Conservation (phyloP, 2,113 vertebrate species). For the Morone chrysops region DNA sequence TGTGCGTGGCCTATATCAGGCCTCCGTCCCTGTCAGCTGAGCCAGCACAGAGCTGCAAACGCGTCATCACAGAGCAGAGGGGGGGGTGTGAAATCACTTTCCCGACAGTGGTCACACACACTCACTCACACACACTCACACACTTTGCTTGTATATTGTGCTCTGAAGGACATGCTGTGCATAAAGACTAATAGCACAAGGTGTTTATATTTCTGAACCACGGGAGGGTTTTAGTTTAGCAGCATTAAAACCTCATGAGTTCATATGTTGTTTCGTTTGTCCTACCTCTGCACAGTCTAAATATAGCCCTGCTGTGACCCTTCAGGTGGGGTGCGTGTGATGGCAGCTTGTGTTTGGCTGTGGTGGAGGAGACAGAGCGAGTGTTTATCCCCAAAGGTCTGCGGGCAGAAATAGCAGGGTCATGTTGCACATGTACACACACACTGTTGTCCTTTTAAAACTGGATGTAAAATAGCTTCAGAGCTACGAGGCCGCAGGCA, state of each 20-base stretch:
- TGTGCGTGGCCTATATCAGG: constrained; percentile 45
- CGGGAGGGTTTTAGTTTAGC: not conserved
- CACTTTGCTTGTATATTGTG: constrained; percentile 1
- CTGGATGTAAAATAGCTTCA: constrained; percentile 5
- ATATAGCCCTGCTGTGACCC: not conserved
- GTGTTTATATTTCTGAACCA: not conserved
- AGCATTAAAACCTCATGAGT: not conserved
- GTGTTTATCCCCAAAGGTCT: constrained; percentile 29
- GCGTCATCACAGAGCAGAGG: constrained; percentile 24
- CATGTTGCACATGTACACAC: constrained; percentile 21
- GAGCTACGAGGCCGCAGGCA: not conserved
- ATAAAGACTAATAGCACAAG: not conserved
- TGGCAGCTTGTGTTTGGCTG: constrained; percentile 14
- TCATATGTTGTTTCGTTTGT: not conserved
- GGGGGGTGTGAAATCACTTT: constrained; percentile 50
- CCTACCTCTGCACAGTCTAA: constrained; percentile 15
- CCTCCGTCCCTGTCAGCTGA: constrained; percentile 61
- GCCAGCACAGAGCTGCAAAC: constrained; percentile 56
- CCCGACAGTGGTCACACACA: not conserved
- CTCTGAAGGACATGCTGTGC: not conserved
- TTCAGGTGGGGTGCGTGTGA: constrained; percentile 30
- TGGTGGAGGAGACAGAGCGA: not conserved
- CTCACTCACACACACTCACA: not conserved
- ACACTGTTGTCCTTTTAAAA: constrained; percentile 24
- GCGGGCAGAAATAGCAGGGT: constrained; percentile 48